Base-by-base conservation (phyloP, 2,113 vertebrate genomes). In the Scomber japonicus region DNA sequence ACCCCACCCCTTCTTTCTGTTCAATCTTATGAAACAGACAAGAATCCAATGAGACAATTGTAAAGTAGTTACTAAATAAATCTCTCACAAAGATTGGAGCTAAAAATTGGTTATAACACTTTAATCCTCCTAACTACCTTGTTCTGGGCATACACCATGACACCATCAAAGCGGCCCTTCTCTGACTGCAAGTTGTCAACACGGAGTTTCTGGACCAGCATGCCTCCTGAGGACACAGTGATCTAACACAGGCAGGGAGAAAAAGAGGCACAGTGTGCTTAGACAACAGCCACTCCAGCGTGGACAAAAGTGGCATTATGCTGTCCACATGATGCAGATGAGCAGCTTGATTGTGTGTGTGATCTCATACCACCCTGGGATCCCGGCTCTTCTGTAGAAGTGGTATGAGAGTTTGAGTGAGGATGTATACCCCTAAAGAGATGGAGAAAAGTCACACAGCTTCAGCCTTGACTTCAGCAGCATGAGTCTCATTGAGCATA, bases 151-250 rank as follows among this genome's bases (percentile, higher is more conserved):
- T 95, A 94, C 40, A 94, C 89, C 88, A 93, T 92, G 75, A 91
- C 63, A 2, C 88, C 85, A 44, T 95, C 91, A 85, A 94, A 94
- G 76, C n/a, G 5, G 14, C 65, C 88, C 62, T 72, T 83, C 59
- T 89, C 85, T 4, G 92, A 91, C 89, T 94, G 94, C 60, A 95
- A 81, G 81, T 95, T 92, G 46, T 87, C 76, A 2, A 65, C 67
- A 54, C 50, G n/a, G 45, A 95, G 94, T 59, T 93, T 93, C 82
- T 95, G 94, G 60, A 95, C 93, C 72, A 95, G 88, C 95, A 95
- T 95, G 65, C 94, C 94, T 46, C 94, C 94, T 4, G 94, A 94
- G 57, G 94, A 94, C 88, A 95, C 93, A 3, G 94, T 94, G 88
- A 95, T 94, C 95, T 95, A 92, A 86, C 31, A 70, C 67, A 70